phyloP scores from a whole-genome alignment of 2,888 invertebrate genomes.

The Pantelozetes paolii region DNA sequence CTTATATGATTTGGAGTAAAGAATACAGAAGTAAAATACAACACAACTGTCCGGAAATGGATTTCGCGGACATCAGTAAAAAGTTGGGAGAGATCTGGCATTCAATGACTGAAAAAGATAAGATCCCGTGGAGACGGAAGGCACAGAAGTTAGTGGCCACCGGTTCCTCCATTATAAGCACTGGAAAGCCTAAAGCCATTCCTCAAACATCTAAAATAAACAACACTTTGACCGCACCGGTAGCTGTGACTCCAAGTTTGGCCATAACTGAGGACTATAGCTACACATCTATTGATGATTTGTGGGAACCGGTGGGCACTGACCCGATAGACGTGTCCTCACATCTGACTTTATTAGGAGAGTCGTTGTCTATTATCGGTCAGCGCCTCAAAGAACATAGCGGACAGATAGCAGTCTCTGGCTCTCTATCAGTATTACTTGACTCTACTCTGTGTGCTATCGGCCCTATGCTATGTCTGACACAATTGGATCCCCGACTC shows the following conservation, averaged over 20 bases:
- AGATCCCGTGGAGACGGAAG: constrained; percentile 67
- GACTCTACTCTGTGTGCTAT: constrained; percentile 88
- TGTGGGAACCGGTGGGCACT: constrained; percentile 63
- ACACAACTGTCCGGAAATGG: constrained; percentile 51
- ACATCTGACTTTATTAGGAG: constrained; percentile 82
- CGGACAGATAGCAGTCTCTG: constrained; percentile 91
- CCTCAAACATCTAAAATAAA: background rate
- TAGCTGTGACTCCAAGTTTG: background rate
- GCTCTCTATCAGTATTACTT: constrained; percentile 82
- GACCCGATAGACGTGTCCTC: constrained; percentile 86
- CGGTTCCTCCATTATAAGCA: constrained; percentile 55
- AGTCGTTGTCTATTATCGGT: constrained; percentile 88
- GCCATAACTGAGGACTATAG: background rate
- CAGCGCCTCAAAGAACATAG: constrained; percentile 87
- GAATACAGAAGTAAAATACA: constrained; percentile 68
- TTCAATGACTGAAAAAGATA: constrained; percentile 59
- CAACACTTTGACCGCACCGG: too few species aligned
- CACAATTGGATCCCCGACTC: constrained; percentile 73
- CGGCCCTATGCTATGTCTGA: constrained; percentile 79
- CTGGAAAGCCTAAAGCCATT: constrained; percentile 50
- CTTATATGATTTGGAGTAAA: constrained; percentile 86
- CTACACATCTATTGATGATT: constrained; percentile 10
- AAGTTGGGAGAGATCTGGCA: constrained; percentile 84
- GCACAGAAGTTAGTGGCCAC: constrained; percentile 66
- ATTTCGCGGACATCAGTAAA: constrained; percentile 77